phyloP scores from a whole-genome alignment of 2,888 invertebrate genomes.

The Romanomermis culicivorax region DNA sequence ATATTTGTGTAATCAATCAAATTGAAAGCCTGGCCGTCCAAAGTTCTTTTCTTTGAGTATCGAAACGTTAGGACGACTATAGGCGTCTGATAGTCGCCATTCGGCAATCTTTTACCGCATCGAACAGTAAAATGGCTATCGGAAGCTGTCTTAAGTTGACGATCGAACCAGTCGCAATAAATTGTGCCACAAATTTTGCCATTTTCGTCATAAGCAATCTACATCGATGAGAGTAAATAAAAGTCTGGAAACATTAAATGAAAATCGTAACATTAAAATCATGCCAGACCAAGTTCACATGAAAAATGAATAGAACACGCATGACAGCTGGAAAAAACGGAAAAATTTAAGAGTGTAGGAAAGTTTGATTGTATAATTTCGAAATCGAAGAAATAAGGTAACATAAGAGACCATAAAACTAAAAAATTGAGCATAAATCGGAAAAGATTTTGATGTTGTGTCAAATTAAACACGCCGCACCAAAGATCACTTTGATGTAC shows the following conservation, averaged over 20 bases:
- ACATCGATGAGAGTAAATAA: slow-evolving; percentile 11
- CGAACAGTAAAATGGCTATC: slow-evolving; percentile 97
- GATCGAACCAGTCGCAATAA: slow-evolving; percentile 86
- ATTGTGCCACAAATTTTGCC: slow-evolving; percentile 58
- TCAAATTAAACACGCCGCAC: no score
- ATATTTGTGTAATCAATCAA: slow-evolving; percentile 50
- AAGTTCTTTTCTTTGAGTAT: background rate
- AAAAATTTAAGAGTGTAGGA: no score
- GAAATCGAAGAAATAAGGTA: no score
- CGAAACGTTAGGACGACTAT: slow-evolving; percentile 21
- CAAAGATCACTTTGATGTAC: no score
- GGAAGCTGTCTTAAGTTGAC: slow-evolving; percentile 68
- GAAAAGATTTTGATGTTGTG: no score
- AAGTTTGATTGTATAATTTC: no score
- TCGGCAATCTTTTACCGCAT: slow-evolving; percentile 56
- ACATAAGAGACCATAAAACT: no score
- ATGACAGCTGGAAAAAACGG: slow-evolving; percentile 5
- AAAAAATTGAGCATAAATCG: no score
- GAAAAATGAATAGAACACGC: no score
- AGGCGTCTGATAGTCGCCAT: slow-evolving; percentile 16
- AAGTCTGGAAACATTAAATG: no score
- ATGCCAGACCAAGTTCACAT: no score
- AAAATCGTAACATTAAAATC: slow-evolving; percentile 3
- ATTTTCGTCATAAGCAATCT: slow-evolving; percentile 49
- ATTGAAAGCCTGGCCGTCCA: background rate